Evolutionary conservation across 2,888 invertebrate genomes (phyloP), one percentile per base, ranked within the genome.

Genomic region (Blastobasis adustella): DNA sequence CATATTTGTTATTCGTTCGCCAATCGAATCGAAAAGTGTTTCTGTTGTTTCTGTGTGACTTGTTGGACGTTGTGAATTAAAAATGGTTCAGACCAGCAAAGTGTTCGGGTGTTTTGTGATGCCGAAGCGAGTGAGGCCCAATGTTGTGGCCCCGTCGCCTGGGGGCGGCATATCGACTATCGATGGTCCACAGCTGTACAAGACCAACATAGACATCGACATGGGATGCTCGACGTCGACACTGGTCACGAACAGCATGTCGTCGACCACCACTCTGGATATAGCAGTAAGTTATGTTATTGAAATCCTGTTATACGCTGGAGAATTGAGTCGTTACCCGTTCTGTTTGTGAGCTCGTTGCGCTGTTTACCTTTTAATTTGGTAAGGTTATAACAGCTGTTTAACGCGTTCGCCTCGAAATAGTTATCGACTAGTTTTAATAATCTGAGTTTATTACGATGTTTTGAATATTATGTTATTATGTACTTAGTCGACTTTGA

Each of bases 261-360:
- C 82, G 5, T 81, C 82, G 47, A 78, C 79, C 7, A 79, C 79
- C 5, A 87, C 87, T 6, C 60, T 88, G 65, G 85, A 87, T 67
- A 73, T 85, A 44, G 72, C 76, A 42, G 86, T 84, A 68, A 82
- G 84, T 80, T 23, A 1, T 23, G 23, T 23, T 23, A 23, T 23
- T 23, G 23, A 23, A 23, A 23, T 23, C 23, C 23, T 23, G 23
- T 23, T 23, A 23, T 23, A 23, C 23, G 23, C 1, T 23, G 23
- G 23, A 23, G 23, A 23, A 23, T 23, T 23, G 23, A 23, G 23
- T 23, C 23, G 23, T 23, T 3, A 23, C 23, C 23, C 23, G 23
- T 23, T 23, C 23, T 23, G 23, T 23, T 23, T 23, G 23, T 23
- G 23, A 23, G 23, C 23, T 23, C 3, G 23, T 23, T 23, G 3